These are phyloP conservation scores for Erebia aethiops DNA, from an alignment of 2,888 invertebrate species.

Conservation along the genomic window DNA sequence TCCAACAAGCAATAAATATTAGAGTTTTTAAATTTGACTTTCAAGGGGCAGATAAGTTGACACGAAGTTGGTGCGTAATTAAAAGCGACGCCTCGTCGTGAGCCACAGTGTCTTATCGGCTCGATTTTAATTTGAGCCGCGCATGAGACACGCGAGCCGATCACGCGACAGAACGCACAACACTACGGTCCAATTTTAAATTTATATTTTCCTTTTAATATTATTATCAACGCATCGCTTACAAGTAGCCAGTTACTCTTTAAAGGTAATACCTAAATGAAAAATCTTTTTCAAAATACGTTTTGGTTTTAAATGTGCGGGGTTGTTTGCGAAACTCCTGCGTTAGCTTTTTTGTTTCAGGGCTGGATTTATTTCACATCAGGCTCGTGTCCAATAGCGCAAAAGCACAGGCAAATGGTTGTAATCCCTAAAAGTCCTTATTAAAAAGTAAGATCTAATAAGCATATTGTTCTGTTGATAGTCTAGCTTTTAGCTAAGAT, in stretches of 20 bases:
- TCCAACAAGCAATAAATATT: conserved; percentile 12
- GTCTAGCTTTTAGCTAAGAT: too few relatives aligned
- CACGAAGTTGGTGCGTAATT: conserved; percentile 79
- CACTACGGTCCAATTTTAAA: conserved; percentile 60
- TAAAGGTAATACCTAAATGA: conserved; percentile 28
- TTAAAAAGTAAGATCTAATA: too few relatives aligned
- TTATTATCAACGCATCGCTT: conserved; percentile 59
- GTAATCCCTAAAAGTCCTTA: too few relatives aligned
- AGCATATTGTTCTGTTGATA: too few relatives aligned
- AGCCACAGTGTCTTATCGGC: conserved; percentile 78
- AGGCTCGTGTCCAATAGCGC: too few relatives aligned
- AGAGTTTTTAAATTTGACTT: conserved; percentile 54
- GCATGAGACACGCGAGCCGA: conserved; percentile 77
- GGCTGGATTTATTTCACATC: too few relatives aligned
- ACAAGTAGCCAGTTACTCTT: conserved; percentile 35
- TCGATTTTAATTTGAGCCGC: conserved; percentile 79
- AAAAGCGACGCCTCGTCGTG: conserved; percentile 80
- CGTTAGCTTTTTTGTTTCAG: too few relatives aligned
- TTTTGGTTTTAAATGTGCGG: not conserved
- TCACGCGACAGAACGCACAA: conserved; percentile 73
- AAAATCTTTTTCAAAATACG: conserved; percentile 14
- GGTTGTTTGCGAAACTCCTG: not conserved
- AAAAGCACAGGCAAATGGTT: too few relatives aligned
- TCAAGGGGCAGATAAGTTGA: conserved; percentile 68
- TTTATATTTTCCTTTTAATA: conserved; percentile 63